Evolutionary conservation across 2,113 vertebrate species (phyloP).

Genomic region (Serilophus lunatus): DNA sequence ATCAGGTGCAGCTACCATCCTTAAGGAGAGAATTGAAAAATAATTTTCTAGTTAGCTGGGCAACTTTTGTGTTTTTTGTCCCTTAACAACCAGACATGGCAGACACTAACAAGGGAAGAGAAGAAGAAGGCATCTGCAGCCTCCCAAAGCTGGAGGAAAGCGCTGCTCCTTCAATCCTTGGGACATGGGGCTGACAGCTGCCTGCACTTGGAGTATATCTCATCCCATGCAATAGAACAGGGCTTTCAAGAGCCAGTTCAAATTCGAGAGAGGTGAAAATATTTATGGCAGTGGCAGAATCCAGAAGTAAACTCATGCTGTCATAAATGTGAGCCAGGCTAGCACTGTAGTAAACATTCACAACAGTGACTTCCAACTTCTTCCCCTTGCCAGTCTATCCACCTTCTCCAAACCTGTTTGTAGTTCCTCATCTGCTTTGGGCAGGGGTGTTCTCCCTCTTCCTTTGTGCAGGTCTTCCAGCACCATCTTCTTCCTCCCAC

Average conservation of each 20-base stretch:
- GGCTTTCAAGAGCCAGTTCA: neutral
- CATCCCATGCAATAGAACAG: rapidly evolving
- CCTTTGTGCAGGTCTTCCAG: neutral
- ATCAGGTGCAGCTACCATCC: neutral
- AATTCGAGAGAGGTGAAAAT: rapidly evolving
- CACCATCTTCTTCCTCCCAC: neutral
- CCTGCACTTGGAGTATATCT: neutral
- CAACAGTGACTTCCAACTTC: rapidly evolving
- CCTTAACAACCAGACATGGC: rapidly evolving
- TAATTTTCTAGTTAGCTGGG: neutral
- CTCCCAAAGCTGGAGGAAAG: neutral
- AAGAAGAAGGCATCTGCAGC: rapidly evolving
- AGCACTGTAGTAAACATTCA: neutral
- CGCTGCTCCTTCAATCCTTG: neutral
- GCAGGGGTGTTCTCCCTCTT: rapidly evolving
- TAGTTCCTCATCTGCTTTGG: neutral
- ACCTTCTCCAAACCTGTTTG: neutral
- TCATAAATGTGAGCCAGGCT: neutral
- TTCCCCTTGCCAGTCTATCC: neutral
- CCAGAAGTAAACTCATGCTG: neutral
- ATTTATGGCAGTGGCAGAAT: neutral
- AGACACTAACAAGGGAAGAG: neutral
- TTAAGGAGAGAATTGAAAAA: neutral
- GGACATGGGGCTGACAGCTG: neutral
- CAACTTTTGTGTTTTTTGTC: neutral